Percentiles rank a stretch among this genome's conserved stretches.
Conservation (phyloP, 2,113 vertebrate species). For the Harpagus bidentatus region DNA sequence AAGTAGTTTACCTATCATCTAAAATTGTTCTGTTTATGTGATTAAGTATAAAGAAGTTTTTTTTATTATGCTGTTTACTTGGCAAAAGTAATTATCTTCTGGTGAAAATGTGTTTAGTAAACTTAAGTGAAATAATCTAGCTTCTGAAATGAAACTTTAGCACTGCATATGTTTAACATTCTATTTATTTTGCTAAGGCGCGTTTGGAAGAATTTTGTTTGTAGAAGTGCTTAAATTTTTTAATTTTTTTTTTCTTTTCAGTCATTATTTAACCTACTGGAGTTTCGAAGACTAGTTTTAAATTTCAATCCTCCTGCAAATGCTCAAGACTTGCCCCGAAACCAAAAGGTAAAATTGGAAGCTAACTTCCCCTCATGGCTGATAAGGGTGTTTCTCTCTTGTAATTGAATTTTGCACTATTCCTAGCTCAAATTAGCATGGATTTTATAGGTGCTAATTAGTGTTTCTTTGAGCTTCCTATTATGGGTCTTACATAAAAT, state of each 20-base stretch:
- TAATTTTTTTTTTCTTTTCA: slow-evolving; percentile 56
- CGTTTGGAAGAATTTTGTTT: not conserved
- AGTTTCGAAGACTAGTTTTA: slow-evolving; percentile 96
- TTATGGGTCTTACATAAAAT: not conserved
- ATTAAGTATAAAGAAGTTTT: not conserved
- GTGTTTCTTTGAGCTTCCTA: not conserved
- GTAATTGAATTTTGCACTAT: not conserved
- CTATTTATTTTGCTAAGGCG: not conserved
- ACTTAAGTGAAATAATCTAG: not conserved
- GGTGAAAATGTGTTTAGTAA: not conserved
- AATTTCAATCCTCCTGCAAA: slow-evolving; percentile 90
- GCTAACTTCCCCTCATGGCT: not conserved
- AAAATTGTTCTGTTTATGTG: not conserved
- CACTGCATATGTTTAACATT: not conserved
- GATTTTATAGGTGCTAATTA: not conserved
- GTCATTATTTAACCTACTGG: slow-evolving; percentile 87
- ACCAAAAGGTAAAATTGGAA: slow-evolving; percentile 88
- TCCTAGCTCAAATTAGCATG: not conserved
- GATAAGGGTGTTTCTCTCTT: not conserved
- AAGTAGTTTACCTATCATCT: not conserved
- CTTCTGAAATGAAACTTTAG: not conserved
- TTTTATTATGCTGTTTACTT: not conserved
- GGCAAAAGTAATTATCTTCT: not conserved
- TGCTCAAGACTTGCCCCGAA: slow-evolving; percentile 90
- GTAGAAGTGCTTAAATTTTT: not conserved